Percentiles rank a stretch among this genome's conserved stretches.
Conservation (phyloP, 2,888 invertebrate species). For the Ethmia dodecea region DNA sequence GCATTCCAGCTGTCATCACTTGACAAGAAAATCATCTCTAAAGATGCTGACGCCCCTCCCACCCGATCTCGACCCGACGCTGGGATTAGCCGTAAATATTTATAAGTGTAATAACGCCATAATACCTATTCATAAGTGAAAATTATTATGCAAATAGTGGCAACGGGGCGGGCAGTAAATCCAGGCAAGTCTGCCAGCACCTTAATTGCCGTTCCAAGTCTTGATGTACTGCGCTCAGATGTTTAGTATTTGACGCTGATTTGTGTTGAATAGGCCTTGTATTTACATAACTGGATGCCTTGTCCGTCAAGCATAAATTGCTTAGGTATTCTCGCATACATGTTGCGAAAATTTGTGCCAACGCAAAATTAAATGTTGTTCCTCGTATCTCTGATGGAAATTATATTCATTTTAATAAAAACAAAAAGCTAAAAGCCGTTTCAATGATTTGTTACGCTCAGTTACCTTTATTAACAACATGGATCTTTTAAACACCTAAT, state of each 20-base stretch:
- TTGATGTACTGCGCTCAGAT: constrained; percentile 22
- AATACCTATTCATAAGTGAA: constrained; percentile 77
- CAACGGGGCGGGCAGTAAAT: constrained; percentile 57
- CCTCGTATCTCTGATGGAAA: constrained; percentile 35
- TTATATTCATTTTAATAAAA: constrained; percentile 62
- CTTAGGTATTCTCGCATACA: constrained; percentile 4
- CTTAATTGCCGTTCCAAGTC: constrained; percentile 47
- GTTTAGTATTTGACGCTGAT: constrained; percentile 33
- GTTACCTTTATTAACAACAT: constrained; percentile 37
- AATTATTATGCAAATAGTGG: constrained; percentile 75
- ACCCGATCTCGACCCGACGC: constrained; percentile 31
- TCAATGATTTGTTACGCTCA: constrained; percentile 47
- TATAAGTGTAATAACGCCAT: constrained; percentile 70
- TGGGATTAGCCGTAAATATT: constrained; percentile 63
- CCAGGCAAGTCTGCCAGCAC: constrained; percentile 42
- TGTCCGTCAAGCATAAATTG: constrained; percentile 12
- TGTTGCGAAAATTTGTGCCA: constrained; percentile 2
- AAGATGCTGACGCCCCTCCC: constrained; percentile 41
- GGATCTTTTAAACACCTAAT: constrained; percentile 39
- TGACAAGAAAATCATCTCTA: constrained; percentile 58
- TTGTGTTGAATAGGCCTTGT: constrained; percentile 29
- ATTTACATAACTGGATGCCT: constrained; percentile 33
- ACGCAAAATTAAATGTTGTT: constrained; percentile 13
- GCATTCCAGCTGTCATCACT: constrained; percentile 49
- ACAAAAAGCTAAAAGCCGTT: constrained; percentile 40